Evolutionary conservation across 2,113 vertebrate genomes (phyloP), one percentile per base, ranked within the genome.

Genomic region (Alectura lathami): DNA sequence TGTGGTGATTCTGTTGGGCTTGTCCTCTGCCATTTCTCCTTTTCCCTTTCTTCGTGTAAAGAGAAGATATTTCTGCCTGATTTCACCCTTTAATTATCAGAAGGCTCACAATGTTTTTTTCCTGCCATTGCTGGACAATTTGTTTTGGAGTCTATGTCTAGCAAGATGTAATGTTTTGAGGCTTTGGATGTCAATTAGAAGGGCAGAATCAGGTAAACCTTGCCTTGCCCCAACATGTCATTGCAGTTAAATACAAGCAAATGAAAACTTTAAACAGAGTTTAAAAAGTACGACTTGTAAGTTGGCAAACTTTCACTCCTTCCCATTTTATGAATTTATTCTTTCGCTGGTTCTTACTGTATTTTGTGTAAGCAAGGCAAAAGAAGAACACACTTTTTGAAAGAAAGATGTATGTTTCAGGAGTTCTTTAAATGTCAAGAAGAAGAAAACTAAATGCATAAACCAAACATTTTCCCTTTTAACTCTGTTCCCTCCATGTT

Each of bases 401-500:
- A 54, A 72, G 64, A 74, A 73, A 13, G n/a, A 62, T 74, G 18
- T 43, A 17, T 1, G 0, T 51, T 66, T 66, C n/a, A 50, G 62
- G 66, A 38, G 13, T 70, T 56, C 11, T 67, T 54, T 84, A 54
- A 63, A 42, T 36, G 29, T 32, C 32, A 81, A n/a, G 21, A 83
- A 64, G 74, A 89, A 88, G 34, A 7, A 75, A 83, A 78, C 13
- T 38, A 47, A 59, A 51, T 8, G 3, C 16, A 63, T 43, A 68
- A 86, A 54, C 5, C 34, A 63, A 53, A 60, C 7, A 7, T 63
- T 8, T 82, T 1, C 2, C 57, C 42, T 3, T 1, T 30, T 70
- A 6, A 20, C 0, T 0, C 5, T 24, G 10, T 59, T 67, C 17
- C 18, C 6, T 27, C 3, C 23, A n/a, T 4, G 4, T 22, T 81